Evolutionary conservation across 2,888 invertebrate genomes (phyloP).

Genomic region (Drosophila testacea): DNA sequence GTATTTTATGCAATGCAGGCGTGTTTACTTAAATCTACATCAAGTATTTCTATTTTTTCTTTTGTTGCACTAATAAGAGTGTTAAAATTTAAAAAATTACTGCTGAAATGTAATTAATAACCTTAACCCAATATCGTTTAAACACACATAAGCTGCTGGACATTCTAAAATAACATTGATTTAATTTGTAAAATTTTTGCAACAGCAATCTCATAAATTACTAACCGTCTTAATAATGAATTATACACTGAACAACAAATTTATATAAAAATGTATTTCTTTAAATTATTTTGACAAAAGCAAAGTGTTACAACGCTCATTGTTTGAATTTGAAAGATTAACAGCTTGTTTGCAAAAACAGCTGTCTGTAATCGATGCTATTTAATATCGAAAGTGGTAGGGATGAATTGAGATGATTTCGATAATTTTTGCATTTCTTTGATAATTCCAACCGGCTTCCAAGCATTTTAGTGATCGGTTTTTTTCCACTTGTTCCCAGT

Average conservation of each 20-base stretch:
- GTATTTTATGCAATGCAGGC: slow-evolving; percentile 47
- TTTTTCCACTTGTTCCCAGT: slow-evolving; percentile 63
- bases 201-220: slow-evolving; percentile 27
- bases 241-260: slow-evolving; percentile 28
- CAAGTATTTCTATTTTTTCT: slow-evolving; percentile 62
- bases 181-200: slow-evolving; percentile 26
- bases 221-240: slow-evolving; percentile 23
- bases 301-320: too few species aligned
- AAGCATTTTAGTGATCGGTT: slow-evolving; percentile 39
- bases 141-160: slow-evolving; percentile 5
- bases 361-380: too few species aligned
- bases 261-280: not conserved
- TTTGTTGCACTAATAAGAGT: slow-evolving; percentile 43
- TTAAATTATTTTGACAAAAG: not conserved
- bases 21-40: slow-evolving; percentile 64
- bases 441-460: slow-evolving; percentile 42
- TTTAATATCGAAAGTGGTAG: not conserved
- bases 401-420: not conserved
- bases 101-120: slow-evolving; percentile 26
- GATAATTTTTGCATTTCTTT: slow-evolving; percentile 17
- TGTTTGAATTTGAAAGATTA: too few species aligned
- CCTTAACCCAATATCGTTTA: slow-evolving; percentile 22
- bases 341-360: too few species aligned
- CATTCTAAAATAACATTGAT: slow-evolving; percentile 9
- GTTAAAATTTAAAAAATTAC: slow-evolving; percentile 32